Conservation (phyloP, 2,888 invertebrate genomes). For the Erynnis tages region DNA sequence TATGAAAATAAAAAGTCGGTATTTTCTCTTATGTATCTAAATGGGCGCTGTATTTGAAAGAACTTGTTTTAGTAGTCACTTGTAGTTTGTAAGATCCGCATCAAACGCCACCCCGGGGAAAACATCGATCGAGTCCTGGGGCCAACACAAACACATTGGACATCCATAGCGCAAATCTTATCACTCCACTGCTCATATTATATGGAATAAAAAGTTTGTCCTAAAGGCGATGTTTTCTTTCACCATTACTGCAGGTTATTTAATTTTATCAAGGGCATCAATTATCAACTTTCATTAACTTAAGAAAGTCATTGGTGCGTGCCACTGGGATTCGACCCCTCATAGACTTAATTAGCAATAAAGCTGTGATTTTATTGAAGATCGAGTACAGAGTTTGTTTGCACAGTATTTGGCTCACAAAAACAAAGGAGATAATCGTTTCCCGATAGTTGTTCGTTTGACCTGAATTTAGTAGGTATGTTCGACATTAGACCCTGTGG, state of each 20-base stretch:
- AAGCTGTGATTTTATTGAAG: conserved; percentile 30
- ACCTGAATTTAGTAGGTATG: conserved; percentile 23
- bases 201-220: background rate
- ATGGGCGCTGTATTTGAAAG: background rate
- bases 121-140: conserved; percentile 28
- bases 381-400: conserved; percentile 33
- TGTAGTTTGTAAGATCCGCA: conserved; percentile 15
- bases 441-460: conserved; percentile 24
- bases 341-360: conserved; percentile 34
- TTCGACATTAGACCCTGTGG: background rate
- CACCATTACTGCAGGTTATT: too few species aligned
- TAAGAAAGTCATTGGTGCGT: too few species aligned
- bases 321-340: too few species aligned
- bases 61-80: conserved; percentile 4
- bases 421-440: conserved; percentile 31
- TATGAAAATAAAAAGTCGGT: background rate
- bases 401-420: conserved; percentile 34
- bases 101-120: conserved; percentile 11
- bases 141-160: conserved; percentile 8
- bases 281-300: too few species aligned
- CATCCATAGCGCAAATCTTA: conserved; percentile 10
- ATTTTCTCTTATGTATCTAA: conserved; percentile 7
- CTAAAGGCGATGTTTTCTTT: too few species aligned
- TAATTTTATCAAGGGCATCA: too few species aligned
- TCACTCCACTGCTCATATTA: conserved; percentile 25